Conservation (phyloP, 2,888 invertebrate genomes). For the Eupithecia exiguata region DNA sequence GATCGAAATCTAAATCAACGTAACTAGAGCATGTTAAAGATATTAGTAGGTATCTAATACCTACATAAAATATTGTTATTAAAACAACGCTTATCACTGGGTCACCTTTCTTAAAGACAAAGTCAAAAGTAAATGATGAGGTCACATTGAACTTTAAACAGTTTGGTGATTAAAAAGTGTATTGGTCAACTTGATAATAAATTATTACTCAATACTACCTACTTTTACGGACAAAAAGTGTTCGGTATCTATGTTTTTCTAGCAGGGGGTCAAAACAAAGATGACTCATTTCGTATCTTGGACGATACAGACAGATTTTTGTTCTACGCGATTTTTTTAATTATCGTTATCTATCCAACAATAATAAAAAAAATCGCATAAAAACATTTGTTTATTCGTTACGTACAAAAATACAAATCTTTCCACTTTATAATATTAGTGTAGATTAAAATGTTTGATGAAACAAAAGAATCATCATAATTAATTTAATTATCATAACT, state of each 20-base stretch:
- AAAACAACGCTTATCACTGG: neutral
- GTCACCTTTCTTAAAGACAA: slow-evolving; percentile 2
- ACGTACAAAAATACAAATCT: no score
- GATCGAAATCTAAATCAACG: no score
- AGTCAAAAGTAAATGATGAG: neutral
- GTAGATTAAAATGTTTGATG: no score
- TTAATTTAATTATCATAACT: no score
- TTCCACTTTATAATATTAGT: no score
- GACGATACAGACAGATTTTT: neutral
- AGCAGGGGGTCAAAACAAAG: neutral
- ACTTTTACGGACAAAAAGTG: neutral
- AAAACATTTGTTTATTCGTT: no score
- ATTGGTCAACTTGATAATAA: neutral
- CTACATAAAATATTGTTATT: neutral
- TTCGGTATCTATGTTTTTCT: neutral
- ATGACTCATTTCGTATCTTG: neutral
- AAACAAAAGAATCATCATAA: no score
- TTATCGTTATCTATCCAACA: no score
- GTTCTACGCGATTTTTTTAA: no score
- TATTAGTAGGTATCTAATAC: neutral
- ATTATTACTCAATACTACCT: neutral
- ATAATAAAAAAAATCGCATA: no score
- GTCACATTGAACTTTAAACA: neutral
- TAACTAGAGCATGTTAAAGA: no score
- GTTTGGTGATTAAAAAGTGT: neutral